Base-by-base conservation (phyloP, 2,888 invertebrate species). In the Archaeoteleia sp. region DNA sequence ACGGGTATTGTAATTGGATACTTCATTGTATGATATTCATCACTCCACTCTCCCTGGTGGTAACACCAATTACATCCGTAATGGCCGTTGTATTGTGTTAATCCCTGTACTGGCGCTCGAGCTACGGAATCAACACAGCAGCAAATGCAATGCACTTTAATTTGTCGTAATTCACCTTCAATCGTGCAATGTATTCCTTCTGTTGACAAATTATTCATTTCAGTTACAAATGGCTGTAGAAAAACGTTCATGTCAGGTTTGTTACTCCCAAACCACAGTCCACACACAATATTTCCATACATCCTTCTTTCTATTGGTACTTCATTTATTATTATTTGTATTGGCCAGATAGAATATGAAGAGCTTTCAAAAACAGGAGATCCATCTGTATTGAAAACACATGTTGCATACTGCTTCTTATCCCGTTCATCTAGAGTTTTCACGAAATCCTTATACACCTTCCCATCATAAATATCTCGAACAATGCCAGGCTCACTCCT, bases 351-450 rank as follows among this genome's bases (percentile, higher is more conserved):
- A 10, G 54, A 49, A 40, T 10, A 65, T 1, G 25, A 37, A 2
- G 63, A 60, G 13, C 48, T 55, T 14, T 67, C 29, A 43, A 70
- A 67, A 35, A 70, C 10, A 15, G 67, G 70, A 1, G 49, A 48
- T 6, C 66, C 67, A 25, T 70, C 70, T 8, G 55, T 53, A 12
- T 67, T 67, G 9, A 71, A 65, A n/a, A 14, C 39, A 15, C 34
- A 17, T 8, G 60, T 60, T 1, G 40, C 61, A 23, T 53, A 68
- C 10, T 39, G 14, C n/a, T 66, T 35, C 14, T 27, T 29, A 25
- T 54, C 40, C 7, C 20, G 7, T 29, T 51, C 37, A 14, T 27
- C 13, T 13, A 62, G 43, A 1, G 53, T 43, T 12, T 55, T 12
- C 7, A 60, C 1, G 13, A 67, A 45, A 10, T 61, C 23, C 39